Conservation (phyloP, 2,797 vertebrate genomes). For the Taenioides sp. region DNA sequence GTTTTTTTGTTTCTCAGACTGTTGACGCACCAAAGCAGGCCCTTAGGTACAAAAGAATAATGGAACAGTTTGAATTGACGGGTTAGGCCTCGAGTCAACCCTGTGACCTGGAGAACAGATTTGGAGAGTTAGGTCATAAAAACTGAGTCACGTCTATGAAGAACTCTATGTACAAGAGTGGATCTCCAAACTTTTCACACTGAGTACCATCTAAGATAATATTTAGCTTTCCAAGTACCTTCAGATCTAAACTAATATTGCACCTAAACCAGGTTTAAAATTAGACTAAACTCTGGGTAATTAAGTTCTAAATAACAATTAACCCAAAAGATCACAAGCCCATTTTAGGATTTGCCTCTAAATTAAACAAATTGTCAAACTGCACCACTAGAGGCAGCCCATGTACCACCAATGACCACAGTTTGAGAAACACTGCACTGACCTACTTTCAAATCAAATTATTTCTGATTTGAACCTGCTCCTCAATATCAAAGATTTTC, state of each 20-base stretch:
- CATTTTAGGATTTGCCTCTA: too few relatives aligned
- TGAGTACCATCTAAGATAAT: too few relatives aligned
- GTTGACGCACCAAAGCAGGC: conserved; percentile 18
- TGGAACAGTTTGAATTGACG: not conserved
- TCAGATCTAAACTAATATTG: too few relatives aligned
- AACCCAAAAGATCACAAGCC: too few relatives aligned
- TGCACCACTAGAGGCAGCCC: too few relatives aligned
- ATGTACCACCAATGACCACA: too few relatives aligned
- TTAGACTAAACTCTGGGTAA: too few relatives aligned
- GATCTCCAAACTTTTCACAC: not conserved
- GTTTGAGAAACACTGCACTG: too few relatives aligned
- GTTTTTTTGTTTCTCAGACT: conserved; percentile 13
- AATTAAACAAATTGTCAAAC: too few relatives aligned
- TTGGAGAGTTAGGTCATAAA: conserved; percentile 19
- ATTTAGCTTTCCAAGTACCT: too few relatives aligned
- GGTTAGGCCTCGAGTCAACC: conserved; percentile 11
- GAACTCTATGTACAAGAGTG: conserved; percentile 3
- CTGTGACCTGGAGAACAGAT: conserved; percentile 15
- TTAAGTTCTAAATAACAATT: too few relatives aligned
- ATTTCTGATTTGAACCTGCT: not conserved
- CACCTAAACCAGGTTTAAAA: too few relatives aligned
- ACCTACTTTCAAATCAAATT: not conserved
- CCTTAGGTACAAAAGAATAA: conserved; percentile 5
- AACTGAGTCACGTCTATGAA: conserved; percentile 36
- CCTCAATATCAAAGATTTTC: not conserved